phyloP scores from a whole-genome alignment of 2,113 vertebrate species.

The Poeciliopsis prolifica region DNA sequence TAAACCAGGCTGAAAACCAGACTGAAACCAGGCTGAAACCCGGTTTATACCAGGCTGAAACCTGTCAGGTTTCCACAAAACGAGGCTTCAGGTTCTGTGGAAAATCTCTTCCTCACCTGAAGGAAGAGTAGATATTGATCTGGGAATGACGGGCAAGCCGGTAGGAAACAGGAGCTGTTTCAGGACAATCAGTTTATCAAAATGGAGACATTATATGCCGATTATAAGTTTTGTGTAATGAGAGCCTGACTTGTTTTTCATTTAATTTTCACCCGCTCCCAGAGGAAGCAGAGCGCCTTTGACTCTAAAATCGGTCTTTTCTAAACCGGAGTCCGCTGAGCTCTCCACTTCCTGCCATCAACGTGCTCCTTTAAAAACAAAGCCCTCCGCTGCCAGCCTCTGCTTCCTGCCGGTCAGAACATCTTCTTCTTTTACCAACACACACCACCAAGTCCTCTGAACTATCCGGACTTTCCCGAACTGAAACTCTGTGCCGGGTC shows the following conservation, averaged over 20 bases:
- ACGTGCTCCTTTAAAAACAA: conserved; percentile 42
- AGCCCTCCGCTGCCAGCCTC: conserved; percentile 8
- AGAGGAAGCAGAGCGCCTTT: fast-evolving
- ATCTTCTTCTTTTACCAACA: not conserved
- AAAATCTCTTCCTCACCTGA: not conserved
- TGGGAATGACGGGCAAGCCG: not conserved
- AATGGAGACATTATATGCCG: not conserved
- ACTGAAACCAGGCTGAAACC: too few relatives aligned
- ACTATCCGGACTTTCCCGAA: not conserved
- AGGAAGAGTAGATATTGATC: not conserved
- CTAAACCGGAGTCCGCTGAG: not conserved
- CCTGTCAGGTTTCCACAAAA: too few relatives aligned
- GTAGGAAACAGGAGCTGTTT: not conserved
- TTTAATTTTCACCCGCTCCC: fast-evolving
- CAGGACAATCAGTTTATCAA: fast-evolving
- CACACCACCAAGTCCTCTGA: not conserved
- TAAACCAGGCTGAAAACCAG: too few relatives aligned
- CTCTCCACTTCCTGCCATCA: conserved; percentile 56
- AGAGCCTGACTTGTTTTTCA: fast-evolving
- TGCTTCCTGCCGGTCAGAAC: not conserved
- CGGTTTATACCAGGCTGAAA: too few relatives aligned
- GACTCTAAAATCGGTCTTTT: fast-evolving
- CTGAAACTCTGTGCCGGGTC: not conserved
- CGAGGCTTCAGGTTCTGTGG: too few relatives aligned
- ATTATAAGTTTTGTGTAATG: fast-evolving